A percentile compares a stretch with the other conserved stretches of the same genome.
Evolutionary conservation across 2,888 invertebrate species (phyloP).

Genomic region (Erebia aethiops): DNA sequence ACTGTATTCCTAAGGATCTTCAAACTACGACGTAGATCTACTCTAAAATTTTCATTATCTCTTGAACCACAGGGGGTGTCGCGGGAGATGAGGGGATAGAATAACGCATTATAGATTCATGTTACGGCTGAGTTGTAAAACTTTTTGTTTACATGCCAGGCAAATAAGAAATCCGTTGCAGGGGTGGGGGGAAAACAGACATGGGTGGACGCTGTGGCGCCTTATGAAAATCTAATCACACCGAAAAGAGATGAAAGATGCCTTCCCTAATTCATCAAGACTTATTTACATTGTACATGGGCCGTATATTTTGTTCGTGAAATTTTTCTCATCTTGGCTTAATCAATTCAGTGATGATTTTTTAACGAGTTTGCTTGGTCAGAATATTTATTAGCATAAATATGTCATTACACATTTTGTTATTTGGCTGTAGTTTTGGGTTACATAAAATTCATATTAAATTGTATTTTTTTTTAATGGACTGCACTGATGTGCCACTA

Average conservation of each 20-base stretch:
- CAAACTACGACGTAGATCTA: background rate
- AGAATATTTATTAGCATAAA: background rate
- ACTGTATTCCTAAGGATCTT: too few relatives aligned
- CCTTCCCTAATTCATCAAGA: slow-evolving; percentile 66
- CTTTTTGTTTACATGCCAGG: slow-evolving; percentile 67
- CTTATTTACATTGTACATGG: slow-evolving; percentile 64
- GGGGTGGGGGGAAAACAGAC: slow-evolving; percentile 43
- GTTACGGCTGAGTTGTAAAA: slow-evolving; percentile 57
- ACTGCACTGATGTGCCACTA: too few relatives aligned
- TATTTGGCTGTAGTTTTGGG: background rate
- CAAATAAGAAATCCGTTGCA: slow-evolving; percentile 57
- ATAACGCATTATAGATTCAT: slow-evolving; percentile 63
- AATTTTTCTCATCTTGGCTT: slow-evolving; percentile 32
- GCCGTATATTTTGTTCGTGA: slow-evolving; percentile 52
- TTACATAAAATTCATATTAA: too few relatives aligned
- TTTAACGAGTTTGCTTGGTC: background rate
- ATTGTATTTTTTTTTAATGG: too few relatives aligned
- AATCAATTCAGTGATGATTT: slow-evolving; percentile 22
- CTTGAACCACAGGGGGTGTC: slow-evolving; percentile 13
- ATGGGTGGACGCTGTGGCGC: slow-evolving; percentile 53
- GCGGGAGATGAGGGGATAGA: slow-evolving; percentile 38
- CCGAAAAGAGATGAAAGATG: slow-evolving; percentile 71
- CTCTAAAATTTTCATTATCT: background rate
- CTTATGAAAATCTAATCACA: slow-evolving; percentile 75
- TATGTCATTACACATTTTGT: too few relatives aligned